These are phyloP conservation scores for Bactericera cockerelli DNA, from an alignment of 1,140 invertebrate genomes.

Conservation along the genomic window DNA sequence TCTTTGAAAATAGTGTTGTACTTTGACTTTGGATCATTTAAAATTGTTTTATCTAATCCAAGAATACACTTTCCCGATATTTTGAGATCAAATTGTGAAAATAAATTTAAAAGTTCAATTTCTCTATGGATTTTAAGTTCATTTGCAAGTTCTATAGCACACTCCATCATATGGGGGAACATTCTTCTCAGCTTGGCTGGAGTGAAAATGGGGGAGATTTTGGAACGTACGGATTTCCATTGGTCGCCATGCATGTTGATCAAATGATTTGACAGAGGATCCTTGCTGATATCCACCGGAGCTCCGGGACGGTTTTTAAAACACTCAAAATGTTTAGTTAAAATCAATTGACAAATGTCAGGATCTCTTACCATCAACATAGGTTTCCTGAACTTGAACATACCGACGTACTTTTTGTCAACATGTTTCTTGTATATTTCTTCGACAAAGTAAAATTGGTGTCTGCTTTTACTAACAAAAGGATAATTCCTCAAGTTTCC, in stretches of 20 bases:
- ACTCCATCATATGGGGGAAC: slow-evolving; percentile 31
- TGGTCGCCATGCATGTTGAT: slow-evolving; percentile 29
- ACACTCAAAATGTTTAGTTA: slow-evolving; percentile 39
- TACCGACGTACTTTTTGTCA: slow-evolving; percentile 22
- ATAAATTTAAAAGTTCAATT: background rate
- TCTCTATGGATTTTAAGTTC: background rate
- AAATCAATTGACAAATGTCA: slow-evolving; percentile 39
- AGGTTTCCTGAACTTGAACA: slow-evolving; percentile 31
- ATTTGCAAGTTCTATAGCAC: slow-evolving; percentile 27
- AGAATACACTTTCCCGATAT: background rate
- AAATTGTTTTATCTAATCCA: background rate
- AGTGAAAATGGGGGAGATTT: slow-evolving; percentile 41
- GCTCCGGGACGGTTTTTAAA: slow-evolving; percentile 33
- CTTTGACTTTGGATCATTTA: background rate
- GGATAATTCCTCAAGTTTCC: slow-evolving; percentile 7
- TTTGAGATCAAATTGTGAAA: slow-evolving; percentile 5
- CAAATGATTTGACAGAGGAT: slow-evolving; percentile 29
- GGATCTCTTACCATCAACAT: slow-evolving; percentile 36
- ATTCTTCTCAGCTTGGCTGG: slow-evolving; percentile 40
- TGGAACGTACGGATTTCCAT: slow-evolving; percentile 39
- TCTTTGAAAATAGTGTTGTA: background rate
- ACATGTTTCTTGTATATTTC: slow-evolving; percentile 16
- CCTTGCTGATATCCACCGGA: slow-evolving; percentile 30
- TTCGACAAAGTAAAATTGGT: slow-evolving; percentile 7
- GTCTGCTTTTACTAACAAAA: background rate